Evolutionary conservation across 1,140 invertebrate genomes (phyloP).

Genomic region (Zaprionus ornatus): DNA sequence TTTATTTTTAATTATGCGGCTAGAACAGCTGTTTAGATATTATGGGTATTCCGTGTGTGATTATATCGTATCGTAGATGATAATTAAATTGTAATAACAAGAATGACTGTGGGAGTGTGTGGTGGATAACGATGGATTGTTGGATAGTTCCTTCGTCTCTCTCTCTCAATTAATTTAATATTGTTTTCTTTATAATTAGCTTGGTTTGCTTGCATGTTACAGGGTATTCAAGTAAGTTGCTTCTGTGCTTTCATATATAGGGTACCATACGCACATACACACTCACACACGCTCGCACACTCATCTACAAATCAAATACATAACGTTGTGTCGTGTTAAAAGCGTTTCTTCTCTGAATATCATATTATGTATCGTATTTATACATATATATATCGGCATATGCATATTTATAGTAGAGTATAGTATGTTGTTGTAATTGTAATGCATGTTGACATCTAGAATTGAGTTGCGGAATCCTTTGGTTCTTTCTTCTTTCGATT

Average conservation of each 20-base stretch:
- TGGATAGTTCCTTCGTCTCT: not conserved
- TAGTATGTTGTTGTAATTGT: conserved; percentile 52
- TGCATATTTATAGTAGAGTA: conserved; percentile 52
- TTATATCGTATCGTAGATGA: conserved; percentile 49
- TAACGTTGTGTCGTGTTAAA: conserved; percentile 43
- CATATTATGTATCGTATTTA: conserved; percentile 35
- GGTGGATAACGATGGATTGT: conserved; percentile 20
- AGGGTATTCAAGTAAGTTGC: conserved; percentile 3
- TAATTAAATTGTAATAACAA: conserved; percentile 56
- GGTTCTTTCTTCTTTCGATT: conserved; percentile 11
- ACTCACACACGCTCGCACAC: conserved; percentile 4
- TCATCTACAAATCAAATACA: conserved; percentile 20
- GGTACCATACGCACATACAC: conserved; percentile 3
- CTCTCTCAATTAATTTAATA: conserved; percentile 4
- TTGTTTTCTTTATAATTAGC: not conserved
- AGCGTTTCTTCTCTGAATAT: conserved; percentile 50
- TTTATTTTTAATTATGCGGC: conserved; percentile 50
- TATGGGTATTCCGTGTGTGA: conserved; percentile 37
- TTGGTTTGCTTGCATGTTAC: conserved; percentile 1
- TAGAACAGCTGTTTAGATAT: conserved; percentile 47
- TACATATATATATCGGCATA: conserved; percentile 50
- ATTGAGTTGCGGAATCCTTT: conserved; percentile 55
- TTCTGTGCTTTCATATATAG: not conserved
- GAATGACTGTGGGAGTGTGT: conserved; percentile 58
- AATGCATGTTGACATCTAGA: conserved; percentile 76